phyloP scores from a whole-genome alignment of 2,888 invertebrate species.

The Caenorhabditis sp. region DNA sequence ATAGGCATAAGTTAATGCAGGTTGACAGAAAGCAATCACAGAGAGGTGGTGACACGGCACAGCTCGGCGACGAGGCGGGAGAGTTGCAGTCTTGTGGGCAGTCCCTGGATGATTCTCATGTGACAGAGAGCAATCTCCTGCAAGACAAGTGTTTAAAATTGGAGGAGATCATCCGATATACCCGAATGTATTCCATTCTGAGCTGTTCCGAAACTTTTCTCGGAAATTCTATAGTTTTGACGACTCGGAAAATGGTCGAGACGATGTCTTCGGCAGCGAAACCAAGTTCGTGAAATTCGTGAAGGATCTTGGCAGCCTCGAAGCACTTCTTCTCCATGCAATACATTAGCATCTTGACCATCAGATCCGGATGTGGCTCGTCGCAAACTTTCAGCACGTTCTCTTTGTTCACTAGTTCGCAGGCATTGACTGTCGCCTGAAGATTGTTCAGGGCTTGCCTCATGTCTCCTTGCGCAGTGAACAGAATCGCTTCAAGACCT shows the following conservation, averaged over 20 bases:
- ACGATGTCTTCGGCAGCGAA: slow-evolving; percentile 98
- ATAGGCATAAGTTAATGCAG: too few species aligned
- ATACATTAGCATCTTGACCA: slow-evolving; percentile 90
- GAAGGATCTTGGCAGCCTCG: slow-evolving; percentile 81
- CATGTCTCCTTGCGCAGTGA: slow-evolving; percentile 99
- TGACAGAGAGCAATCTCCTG: slow-evolving; percentile 93
- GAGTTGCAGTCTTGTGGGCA: slow-evolving; percentile 89
- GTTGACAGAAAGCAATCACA: too few species aligned
- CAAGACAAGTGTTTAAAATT: slow-evolving; percentile 60
- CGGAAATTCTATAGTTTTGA: slow-evolving; percentile 87
- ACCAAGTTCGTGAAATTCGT: slow-evolving; percentile 90
- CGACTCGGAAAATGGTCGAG: slow-evolving; percentile 92
- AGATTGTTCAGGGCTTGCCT: slow-evolving; percentile 83
- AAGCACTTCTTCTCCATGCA: slow-evolving; percentile 85
- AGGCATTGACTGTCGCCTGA: slow-evolving; percentile 92
- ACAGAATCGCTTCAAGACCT: slow-evolving; percentile 94
- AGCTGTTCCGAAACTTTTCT: slow-evolving; percentile 89
- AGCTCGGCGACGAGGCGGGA: slow-evolving; percentile 90
- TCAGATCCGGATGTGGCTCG: slow-evolving; percentile 95
- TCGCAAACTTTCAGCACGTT: slow-evolving; percentile 98
- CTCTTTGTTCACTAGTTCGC: slow-evolving; percentile 90
- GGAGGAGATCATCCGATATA: slow-evolving; percentile 77
- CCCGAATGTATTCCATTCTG: slow-evolving; percentile 89
- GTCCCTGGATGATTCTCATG: slow-evolving; percentile 91
- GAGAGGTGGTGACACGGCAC: slow-evolving; percentile 81